Conservation (phyloP, 2,113 vertebrate species). For the Lophochroa leadbeateri region DNA sequence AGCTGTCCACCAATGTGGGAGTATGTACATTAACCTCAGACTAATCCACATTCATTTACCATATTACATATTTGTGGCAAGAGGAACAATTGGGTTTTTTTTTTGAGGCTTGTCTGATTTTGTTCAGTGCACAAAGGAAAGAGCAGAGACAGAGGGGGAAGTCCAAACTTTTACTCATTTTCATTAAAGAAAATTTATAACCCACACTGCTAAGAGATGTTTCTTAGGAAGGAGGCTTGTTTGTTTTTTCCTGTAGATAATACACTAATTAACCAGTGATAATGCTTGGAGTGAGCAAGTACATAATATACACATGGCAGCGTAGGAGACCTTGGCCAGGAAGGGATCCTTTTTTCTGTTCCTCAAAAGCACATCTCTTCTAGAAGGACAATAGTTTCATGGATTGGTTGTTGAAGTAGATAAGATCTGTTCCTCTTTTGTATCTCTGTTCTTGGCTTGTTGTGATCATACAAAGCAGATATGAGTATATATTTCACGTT, state of each 20-base stretch:
- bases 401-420: background rate
- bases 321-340: background rate
- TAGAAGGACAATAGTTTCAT: background rate
- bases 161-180: background rate
- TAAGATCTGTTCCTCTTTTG: background rate
- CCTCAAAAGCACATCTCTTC: background rate
- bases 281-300: background rate
- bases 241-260: background rate
- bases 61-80: fast-evolving
- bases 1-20: background rate
- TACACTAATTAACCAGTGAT: background rate
- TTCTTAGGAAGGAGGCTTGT: background rate
- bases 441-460: background rate
- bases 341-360: background rate
- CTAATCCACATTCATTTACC: fast-evolving
- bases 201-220: background rate
- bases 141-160: background rate
- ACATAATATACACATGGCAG: fast-evolving
- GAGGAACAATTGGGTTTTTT: background rate
- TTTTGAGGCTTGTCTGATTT: background rate
- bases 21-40: fast-evolving
- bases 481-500: background rate
- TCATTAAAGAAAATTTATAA: background rate
- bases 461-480: background rate
- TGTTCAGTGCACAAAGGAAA: background rate